Percentiles rank a stretch among this genome's conserved stretches.
Conservation (phyloP, 2,888 invertebrate genomes). For the Creontiades dilutus region DNA sequence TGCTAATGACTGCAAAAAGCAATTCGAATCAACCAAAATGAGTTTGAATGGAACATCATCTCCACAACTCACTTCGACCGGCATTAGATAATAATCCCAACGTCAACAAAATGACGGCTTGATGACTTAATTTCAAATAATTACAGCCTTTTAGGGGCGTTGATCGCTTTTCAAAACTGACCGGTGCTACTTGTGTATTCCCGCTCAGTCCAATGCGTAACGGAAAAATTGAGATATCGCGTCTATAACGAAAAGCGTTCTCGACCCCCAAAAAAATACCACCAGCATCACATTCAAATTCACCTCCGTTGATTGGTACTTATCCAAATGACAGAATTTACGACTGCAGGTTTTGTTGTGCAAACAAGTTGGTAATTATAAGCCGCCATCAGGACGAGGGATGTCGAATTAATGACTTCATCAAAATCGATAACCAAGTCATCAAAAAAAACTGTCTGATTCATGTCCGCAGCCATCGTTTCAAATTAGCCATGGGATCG, state of each 20-base stretch:
- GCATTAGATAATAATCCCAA: not conserved
- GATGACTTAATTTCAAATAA: constrained; percentile 20
- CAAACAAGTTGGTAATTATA: constrained; percentile 10
- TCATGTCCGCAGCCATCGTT: not conserved
- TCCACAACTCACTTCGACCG: not conserved
- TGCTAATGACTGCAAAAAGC: too few species aligned
- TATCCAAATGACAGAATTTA: constrained; percentile 35
- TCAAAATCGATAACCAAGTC: not conserved
- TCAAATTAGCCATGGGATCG: not conserved
- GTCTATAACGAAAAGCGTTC: not conserved
- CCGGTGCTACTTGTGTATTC: not conserved
- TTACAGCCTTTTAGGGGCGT: constrained; percentile 4
- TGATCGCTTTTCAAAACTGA: not conserved
- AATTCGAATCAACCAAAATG: not conserved
- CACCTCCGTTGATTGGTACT: not conserved
- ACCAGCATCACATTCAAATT: constrained; percentile 1
- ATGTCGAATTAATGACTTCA: constrained; percentile 11
- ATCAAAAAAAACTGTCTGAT: not conserved
- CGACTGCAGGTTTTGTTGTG: constrained; percentile 3
- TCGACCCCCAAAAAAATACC: not conserved
- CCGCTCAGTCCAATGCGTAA: not conserved
- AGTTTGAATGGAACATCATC: not conserved
- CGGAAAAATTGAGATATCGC: constrained; percentile 29
- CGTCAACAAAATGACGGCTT: constrained; percentile 21
- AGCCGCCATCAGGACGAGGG: not conserved